A percentile compares a stretch with the other conserved stretches of the same genome.
Evolutionary conservation across 2,797 vertebrate genomes (phyloP).

Genomic region (Eutrigla gurnardus): DNA sequence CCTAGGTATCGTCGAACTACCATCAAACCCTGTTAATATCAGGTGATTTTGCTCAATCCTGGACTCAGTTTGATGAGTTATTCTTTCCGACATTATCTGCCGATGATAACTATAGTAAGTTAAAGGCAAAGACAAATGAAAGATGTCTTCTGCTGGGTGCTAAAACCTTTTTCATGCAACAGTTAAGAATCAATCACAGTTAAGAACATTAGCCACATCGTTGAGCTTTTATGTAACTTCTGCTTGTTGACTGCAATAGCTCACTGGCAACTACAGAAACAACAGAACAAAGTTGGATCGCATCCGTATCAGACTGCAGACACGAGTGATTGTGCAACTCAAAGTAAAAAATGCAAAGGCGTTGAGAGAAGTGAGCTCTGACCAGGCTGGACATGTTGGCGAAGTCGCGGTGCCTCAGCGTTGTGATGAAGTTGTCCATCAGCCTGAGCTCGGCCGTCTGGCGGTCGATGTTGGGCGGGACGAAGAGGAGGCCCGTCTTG

Average conservation of each 20-base stretch:
- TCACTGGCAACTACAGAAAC: not conserved
- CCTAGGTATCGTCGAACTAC: too few species aligned
- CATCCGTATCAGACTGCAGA: not conserved
- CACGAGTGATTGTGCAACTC: not conserved
- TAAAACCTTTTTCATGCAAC: not conserved
- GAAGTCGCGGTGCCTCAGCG: conserved; percentile 90
- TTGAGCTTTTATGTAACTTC: not conserved
- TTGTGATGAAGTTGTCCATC: conserved; percentile 94
- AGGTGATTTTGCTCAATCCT: not conserved
- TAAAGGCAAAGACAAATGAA: not conserved
- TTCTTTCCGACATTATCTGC: not conserved
- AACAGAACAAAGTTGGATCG: not conserved
- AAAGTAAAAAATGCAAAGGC: not conserved
- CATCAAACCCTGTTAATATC: too few species aligned
- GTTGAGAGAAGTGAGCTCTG: conserved; percentile 2
- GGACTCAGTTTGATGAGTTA: not conserved
- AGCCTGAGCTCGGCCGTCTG: conserved; percentile 91
- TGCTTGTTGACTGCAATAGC: not conserved
- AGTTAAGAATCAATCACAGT: not conserved
- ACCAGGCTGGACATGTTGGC: conserved; percentile 94
- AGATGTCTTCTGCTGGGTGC: not conserved
- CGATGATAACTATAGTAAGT: not conserved
- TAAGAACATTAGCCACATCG: not conserved
- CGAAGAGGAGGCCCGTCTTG: conserved; percentile 92
- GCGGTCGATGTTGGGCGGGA: conserved; percentile 91